phyloP scores from a whole-genome alignment of 2,113 vertebrate genomes.

The Phalacrocorax pelagicus region DNA sequence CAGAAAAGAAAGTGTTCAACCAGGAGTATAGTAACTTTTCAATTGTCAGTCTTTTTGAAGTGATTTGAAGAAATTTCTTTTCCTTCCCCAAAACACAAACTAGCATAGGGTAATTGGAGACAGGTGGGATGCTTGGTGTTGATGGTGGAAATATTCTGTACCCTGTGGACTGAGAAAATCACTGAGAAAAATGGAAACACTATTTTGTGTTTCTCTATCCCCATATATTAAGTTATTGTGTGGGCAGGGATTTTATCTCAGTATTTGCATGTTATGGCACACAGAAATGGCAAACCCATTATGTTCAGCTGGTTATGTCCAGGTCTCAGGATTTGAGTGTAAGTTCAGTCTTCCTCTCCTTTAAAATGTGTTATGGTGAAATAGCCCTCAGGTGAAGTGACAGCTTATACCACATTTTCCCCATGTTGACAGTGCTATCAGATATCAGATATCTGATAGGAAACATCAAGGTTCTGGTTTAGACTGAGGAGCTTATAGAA shows the following conservation, averaged over 20 bases:
- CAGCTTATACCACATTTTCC: not conserved
- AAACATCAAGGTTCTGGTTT: not conserved
- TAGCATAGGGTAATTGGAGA: not conserved
- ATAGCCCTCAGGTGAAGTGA: not conserved
- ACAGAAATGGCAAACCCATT: not conserved
- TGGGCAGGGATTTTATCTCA: not conserved
- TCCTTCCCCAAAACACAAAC: not conserved
- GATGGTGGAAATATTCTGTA: not conserved
- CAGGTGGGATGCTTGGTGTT: not conserved
- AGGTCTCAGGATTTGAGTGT: not conserved
- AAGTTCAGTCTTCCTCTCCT: not conserved
- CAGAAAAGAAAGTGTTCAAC: not conserved
- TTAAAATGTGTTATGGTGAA: not conserved
- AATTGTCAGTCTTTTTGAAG: not conserved
- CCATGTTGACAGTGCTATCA: not conserved
- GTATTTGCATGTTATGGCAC: not conserved
- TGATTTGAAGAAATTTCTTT: not conserved
- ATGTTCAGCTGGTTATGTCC: accelerated
- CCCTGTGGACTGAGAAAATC: not conserved
- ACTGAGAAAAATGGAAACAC: not conserved
- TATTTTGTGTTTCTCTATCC: not conserved
- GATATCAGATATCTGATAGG: not conserved
- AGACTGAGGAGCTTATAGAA: not conserved
- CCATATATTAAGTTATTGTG: not conserved
- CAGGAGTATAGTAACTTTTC: not conserved